Conservation (phyloP, 2,888 invertebrate species). For the Drosophila limbata region DNA sequence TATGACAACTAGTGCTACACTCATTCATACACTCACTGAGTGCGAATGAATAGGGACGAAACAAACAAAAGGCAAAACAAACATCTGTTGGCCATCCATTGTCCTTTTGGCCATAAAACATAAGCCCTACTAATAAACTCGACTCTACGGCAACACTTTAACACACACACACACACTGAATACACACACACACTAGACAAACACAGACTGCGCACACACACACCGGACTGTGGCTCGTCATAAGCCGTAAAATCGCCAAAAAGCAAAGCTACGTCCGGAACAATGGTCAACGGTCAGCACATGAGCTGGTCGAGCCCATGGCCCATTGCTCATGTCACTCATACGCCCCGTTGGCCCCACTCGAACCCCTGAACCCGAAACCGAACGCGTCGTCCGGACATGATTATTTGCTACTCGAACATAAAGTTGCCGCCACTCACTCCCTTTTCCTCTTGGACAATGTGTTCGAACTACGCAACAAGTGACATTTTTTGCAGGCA, state of each 20-base stretch:
- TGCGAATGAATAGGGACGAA: slow-evolving; percentile 40
- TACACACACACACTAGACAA: slow-evolving; percentile 26
- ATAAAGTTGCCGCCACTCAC: slow-evolving; percentile 62
- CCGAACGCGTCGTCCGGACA: slow-evolving; percentile 56
- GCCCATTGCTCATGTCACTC: slow-evolving; percentile 74
- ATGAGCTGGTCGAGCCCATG: slow-evolving; percentile 38
- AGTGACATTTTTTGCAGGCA: slow-evolving; percentile 83
- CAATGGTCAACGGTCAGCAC: slow-evolving; percentile 57
- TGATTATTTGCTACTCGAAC: slow-evolving; percentile 81
- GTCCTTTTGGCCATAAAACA: slow-evolving; percentile 78
- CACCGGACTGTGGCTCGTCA: slow-evolving; percentile 63
- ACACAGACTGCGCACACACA: slow-evolving; percentile 18
- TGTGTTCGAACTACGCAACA: slow-evolving; percentile 63
- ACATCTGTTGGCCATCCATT: slow-evolving; percentile 79
- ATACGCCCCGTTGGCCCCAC: slow-evolving; percentile 54
- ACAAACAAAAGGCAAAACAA: slow-evolving; percentile 76
- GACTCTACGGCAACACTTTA: slow-evolving; percentile 66
- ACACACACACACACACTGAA: slow-evolving; percentile 44
- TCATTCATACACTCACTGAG: slow-evolving; percentile 18
- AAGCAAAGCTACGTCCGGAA: slow-evolving; percentile 73
- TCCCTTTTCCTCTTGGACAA: not conserved
- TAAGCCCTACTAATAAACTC: slow-evolving; percentile 80
- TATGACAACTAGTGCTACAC: slow-evolving; percentile 70
- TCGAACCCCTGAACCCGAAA: slow-evolving; percentile 4
- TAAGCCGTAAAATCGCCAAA: slow-evolving; percentile 82